Conservation (phyloP, 2,888 invertebrate genomes). For the Ennomos fuscantarius region DNA sequence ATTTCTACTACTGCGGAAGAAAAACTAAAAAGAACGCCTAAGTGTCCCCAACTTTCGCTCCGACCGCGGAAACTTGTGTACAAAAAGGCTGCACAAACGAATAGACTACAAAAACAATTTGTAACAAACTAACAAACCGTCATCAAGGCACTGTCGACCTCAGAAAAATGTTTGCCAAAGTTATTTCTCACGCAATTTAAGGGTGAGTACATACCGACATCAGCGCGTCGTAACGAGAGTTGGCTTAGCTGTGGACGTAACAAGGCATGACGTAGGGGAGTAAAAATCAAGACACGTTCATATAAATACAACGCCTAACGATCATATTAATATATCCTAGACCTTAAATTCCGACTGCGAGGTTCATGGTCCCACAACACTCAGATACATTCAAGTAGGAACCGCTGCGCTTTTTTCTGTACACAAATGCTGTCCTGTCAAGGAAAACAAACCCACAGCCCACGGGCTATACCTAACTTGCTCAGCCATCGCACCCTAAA, state of each 20-base stretch:
- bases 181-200: constrained; percentile 55
- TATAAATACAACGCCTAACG: neutral
- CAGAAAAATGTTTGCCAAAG: constrained; percentile 40
- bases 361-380: too few species aligned
- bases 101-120: constrained; percentile 24
- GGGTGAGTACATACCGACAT: constrained; percentile 52
- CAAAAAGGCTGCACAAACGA: constrained; percentile 17
- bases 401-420: too few species aligned
- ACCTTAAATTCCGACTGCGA: too few species aligned
- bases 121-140: constrained; percentile 34
- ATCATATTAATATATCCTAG: too few species aligned
- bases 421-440: too few species aligned
- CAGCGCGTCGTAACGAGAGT: constrained; percentile 45
- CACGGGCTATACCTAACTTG: too few species aligned
- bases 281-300: neutral
- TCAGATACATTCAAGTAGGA: too few species aligned
- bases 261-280: constrained; percentile 6
- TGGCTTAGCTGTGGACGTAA: constrained; percentile 21
- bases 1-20: neutral
- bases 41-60: constrained; percentile 15
- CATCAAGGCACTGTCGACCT: constrained; percentile 41
- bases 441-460: too few species aligned
- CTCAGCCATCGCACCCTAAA: too few species aligned
- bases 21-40: constrained; percentile 3
- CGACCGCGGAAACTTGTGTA: constrained; percentile 13